Percentiles rank a stretch among this genome's conserved stretches.
Evolutionary conservation across 2,797 vertebrate species (phyloP).

Genomic region (Phalanger gymnotis): DNA sequence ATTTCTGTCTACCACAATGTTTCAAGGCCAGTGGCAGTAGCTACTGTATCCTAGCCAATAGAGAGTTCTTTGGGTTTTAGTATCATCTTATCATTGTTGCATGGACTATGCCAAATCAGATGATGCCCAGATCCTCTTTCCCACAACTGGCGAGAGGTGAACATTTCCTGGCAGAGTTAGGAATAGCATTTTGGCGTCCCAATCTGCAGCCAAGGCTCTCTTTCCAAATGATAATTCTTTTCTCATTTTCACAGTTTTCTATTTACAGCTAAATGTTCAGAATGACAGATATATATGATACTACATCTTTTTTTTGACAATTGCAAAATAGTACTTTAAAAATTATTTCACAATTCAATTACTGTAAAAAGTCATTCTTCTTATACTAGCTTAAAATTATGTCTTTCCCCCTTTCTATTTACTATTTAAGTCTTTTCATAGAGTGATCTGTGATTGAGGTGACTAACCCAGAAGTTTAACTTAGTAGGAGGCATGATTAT

Average conservation of each 20-base stretch:
- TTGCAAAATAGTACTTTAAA: not conserved
- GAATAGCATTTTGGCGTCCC: not conserved
- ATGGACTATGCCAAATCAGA: not conserved
- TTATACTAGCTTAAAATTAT: not conserved
- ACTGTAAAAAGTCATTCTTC: not conserved
- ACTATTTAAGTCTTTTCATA: not conserved
- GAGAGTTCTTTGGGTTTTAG: not conserved
- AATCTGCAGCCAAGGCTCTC: not conserved
- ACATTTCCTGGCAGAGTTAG: not conserved
- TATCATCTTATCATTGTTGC: not conserved
- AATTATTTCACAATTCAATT: not conserved
- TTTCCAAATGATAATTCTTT: not conserved
- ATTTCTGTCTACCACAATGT: not conserved
- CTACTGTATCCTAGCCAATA: not conserved
- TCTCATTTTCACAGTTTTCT: not conserved
- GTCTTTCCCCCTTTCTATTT: not conserved
- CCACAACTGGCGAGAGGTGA: not conserved
- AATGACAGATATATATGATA: not conserved
- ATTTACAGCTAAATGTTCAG: not conserved
- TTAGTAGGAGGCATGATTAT: fast-evolving
- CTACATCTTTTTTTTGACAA: not conserved
- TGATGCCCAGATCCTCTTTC: not conserved
- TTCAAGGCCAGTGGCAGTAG: not conserved
- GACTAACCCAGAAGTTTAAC: not conserved
- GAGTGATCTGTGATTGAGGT: not conserved